Percentiles rank a stretch among this genome's conserved stretches.
Conservation (phyloP, 2,888 invertebrate species). For the Leucoma salicis region DNA sequence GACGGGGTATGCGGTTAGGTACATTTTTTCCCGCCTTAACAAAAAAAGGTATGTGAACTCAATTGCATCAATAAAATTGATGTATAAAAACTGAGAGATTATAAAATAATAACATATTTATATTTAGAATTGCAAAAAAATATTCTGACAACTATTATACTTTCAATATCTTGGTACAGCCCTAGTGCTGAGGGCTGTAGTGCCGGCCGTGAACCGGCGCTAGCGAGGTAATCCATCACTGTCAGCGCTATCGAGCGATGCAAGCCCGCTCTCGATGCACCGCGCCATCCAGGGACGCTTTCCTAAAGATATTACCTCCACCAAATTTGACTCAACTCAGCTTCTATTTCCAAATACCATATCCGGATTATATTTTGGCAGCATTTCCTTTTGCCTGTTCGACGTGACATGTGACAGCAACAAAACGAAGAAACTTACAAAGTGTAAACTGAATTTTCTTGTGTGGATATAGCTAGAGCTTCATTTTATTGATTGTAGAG, state of each 20-base stretch:
- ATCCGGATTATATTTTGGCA: slow-evolving; percentile 34
- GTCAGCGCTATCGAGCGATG: slow-evolving; percentile 73
- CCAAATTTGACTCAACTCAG: slow-evolving; percentile 69
- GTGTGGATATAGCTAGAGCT: too few species aligned
- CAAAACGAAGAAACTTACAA: too few species aligned
- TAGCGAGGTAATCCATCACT: slow-evolving; percentile 70
- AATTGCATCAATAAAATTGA: too few species aligned
- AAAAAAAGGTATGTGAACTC: too few species aligned
- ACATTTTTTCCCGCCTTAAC: too few species aligned
- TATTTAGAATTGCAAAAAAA: too few species aligned
- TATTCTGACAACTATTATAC: too few species aligned
- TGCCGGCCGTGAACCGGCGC: slow-evolving; percentile 57
- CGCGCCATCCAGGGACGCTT: slow-evolving; percentile 16
- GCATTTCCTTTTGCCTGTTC: slow-evolving; percentile 27
- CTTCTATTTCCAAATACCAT: slow-evolving; percentile 50
- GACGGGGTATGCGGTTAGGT: too few species aligned
- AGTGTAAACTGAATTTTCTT: too few species aligned
- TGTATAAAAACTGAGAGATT: too few species aligned
- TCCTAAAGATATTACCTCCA: slow-evolving; percentile 69
- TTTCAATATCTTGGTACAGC: slow-evolving; percentile 12
- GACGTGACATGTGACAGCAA: background rate
- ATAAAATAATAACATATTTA: too few species aligned
- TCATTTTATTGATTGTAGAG: too few species aligned
- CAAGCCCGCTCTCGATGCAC: slow-evolving; percentile 56
- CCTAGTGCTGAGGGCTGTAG: slow-evolving; percentile 36